Conservation (phyloP, 2,888 invertebrate genomes). For the Xanthostigma xanthostigma region DNA sequence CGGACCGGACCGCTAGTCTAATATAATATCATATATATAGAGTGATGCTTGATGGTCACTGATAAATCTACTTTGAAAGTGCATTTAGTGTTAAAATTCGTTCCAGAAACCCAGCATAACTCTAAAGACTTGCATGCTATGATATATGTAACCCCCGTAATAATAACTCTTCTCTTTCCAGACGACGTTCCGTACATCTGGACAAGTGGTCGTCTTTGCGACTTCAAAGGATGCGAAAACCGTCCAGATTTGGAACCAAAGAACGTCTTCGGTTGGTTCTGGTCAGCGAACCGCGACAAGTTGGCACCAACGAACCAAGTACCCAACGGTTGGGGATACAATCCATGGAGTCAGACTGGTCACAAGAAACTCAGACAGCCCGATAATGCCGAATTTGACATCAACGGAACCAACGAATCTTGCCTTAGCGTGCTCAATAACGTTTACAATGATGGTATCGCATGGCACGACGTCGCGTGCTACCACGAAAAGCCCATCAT, state of each 20-base stretch:
- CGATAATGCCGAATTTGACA: constrained; percentile 83
- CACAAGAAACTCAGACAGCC: constrained; percentile 81
- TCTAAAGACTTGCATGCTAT: not conserved
- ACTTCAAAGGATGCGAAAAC: constrained; percentile 84
- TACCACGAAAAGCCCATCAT: constrained; percentile 86
- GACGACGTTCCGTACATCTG: constrained; percentile 85
- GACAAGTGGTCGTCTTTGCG: constrained; percentile 83
- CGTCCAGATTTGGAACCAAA: constrained; percentile 77
- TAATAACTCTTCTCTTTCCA: constrained; percentile 21
- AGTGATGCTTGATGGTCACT: too few species aligned
- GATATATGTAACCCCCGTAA: not conserved
- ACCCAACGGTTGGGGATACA: constrained; percentile 62
- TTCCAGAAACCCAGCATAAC: too few species aligned
- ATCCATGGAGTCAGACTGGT: constrained; percentile 81
- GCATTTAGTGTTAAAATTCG: too few species aligned
- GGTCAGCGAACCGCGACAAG: constrained; percentile 82
- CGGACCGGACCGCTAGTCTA: too few species aligned
- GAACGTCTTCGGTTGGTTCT: constrained; percentile 79
- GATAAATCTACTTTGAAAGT: too few species aligned
- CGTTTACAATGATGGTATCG: constrained; percentile 85
- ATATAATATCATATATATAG: too few species aligned
- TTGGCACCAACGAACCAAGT: constrained; percentile 65
- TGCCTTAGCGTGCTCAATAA: constrained; percentile 80
- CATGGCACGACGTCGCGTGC: constrained; percentile 88
- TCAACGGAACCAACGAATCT: constrained; percentile 75